Percentiles rank a stretch among this genome's conserved stretches.
Evolutionary conservation across 1,140 invertebrate genomes (phyloP).

Genomic region (Cyclina sinensis): DNA sequence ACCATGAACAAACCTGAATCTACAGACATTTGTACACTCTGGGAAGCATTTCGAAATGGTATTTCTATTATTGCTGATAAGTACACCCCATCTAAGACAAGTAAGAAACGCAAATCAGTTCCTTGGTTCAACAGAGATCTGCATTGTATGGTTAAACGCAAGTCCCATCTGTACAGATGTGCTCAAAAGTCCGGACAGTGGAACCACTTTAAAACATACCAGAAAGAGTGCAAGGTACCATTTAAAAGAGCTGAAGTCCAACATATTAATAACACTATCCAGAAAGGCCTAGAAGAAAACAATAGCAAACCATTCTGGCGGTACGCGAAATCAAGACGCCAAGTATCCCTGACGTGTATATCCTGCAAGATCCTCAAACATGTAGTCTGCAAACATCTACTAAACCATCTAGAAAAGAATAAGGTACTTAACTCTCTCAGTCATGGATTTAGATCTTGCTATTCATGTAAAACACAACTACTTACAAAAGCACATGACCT

Average conservation of each 20-base stretch:
- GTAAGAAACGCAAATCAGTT: conserved; percentile 24
- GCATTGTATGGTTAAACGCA: neutral
- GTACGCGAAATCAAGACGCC: conserved; percentile 13
- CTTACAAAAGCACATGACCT: neutral
- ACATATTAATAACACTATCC: too few species aligned
- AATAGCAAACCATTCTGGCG: conserved; percentile 43
- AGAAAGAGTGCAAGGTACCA: conserved; percentile 36
- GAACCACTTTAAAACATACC: neutral
- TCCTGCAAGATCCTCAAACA: too few species aligned
- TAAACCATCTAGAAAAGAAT: too few species aligned
- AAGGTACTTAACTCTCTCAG: conserved; percentile 37
- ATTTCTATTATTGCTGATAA: neutral
- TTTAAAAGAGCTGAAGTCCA: conserved; percentile 53
- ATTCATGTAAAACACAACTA: neutral
- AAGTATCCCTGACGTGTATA: too few species aligned
- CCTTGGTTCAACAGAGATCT: conserved; percentile 11
- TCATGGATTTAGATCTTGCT: conserved; percentile 49
- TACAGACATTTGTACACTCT: neutral
- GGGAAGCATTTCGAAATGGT: neutral
- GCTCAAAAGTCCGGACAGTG: conserved; percentile 15
- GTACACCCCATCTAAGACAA: conserved; percentile 3
- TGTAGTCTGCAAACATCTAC: too few species aligned
- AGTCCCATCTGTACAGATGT: conserved; percentile 24
- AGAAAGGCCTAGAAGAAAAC: conserved; percentile 40
- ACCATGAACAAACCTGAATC: neutral